These are phyloP conservation scores for Drosophila burlai DNA, from an alignment of 1,140 invertebrate genomes.

Conservation along the genomic window DNA sequence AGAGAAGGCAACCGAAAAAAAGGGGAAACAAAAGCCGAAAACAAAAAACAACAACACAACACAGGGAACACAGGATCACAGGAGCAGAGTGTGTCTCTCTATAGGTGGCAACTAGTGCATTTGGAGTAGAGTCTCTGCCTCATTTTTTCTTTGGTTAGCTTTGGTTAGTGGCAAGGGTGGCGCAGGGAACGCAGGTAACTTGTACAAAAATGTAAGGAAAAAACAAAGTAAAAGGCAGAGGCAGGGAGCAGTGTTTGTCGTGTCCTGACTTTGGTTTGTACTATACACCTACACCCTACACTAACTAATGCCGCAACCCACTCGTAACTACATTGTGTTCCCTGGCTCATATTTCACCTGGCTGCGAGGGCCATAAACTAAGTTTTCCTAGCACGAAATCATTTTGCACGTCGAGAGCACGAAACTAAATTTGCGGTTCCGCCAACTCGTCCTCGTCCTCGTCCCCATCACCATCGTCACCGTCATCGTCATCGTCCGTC, in stretches of 20 bases:
- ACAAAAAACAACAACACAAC: slow-evolving; percentile 11
- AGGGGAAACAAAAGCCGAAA: slow-evolving; percentile 7
- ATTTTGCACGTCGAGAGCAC: slow-evolving; percentile 48
- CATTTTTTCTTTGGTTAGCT: slow-evolving; percentile 30
- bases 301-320: slow-evolving; percentile 1
- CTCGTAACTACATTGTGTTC: slow-evolving; percentile 53
- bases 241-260: slow-evolving; percentile 61
- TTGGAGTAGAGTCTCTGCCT: slow-evolving; percentile 33
- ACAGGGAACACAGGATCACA: slow-evolving; percentile 5
- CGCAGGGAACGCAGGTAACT: slow-evolving; percentile 36
- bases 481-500: slow-evolving; percentile 23
- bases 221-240: slow-evolving; percentile 29
- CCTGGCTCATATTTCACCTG: slow-evolving; percentile 45
- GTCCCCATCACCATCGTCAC: neutral
- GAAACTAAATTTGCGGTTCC: slow-evolving; percentile 54
- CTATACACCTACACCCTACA: neutral
- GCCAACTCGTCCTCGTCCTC: slow-evolving; percentile 17
- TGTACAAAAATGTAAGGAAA: slow-evolving; percentile 13
- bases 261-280: slow-evolving; percentile 51
- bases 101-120: slow-evolving; percentile 62
- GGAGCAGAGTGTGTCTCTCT: slow-evolving; percentile 13
- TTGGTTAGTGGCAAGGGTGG: slow-evolving; percentile 27
- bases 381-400: slow-evolving; percentile 49
- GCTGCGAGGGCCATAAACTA: slow-evolving; percentile 38
- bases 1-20: slow-evolving; percentile 34